phyloP scores from a whole-genome alignment of 2,797 vertebrate species.

The Catharus ustulatus region DNA sequence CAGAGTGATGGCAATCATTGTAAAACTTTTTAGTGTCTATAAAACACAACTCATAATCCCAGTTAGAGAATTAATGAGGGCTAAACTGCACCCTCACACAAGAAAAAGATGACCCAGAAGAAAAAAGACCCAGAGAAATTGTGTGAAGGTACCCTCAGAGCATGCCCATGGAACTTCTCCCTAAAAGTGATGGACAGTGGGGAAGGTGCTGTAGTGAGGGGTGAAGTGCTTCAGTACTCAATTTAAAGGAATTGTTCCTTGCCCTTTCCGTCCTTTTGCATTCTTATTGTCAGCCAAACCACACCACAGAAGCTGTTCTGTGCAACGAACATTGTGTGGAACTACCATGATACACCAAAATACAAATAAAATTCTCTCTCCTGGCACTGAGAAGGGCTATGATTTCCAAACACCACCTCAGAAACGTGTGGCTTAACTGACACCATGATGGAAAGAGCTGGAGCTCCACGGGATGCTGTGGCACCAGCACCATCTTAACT shows the following conservation, averaged over 20 bases:
- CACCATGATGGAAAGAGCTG: not conserved
- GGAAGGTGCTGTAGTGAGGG: not conserved
- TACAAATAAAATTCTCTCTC: not conserved
- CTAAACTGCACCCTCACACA: not conserved
- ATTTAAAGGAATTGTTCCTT: not conserved
- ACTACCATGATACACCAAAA: not conserved
- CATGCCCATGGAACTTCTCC: not conserved
- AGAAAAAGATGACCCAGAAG: not conserved
- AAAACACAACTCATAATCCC: not conserved
- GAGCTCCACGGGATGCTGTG: not conserved
- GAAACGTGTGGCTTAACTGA: accelerated
- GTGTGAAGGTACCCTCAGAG: not conserved
- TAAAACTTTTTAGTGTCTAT: not conserved
- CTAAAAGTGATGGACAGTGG: not conserved
- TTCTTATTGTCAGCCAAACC: not conserved
- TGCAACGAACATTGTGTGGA: not conserved
- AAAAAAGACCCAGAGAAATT: not conserved
- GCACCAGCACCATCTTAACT: not conserved
- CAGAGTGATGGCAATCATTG: not conserved
- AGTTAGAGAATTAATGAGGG: not conserved
- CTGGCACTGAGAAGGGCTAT: not conserved
- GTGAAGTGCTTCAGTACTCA: not conserved
- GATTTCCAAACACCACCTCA: not conserved
- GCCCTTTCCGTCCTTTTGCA: not conserved
- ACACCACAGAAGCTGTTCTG: not conserved